Evolutionary conservation across 2,113 vertebrate genomes (phyloP).

Genomic region (Lycaon pictus): DNA sequence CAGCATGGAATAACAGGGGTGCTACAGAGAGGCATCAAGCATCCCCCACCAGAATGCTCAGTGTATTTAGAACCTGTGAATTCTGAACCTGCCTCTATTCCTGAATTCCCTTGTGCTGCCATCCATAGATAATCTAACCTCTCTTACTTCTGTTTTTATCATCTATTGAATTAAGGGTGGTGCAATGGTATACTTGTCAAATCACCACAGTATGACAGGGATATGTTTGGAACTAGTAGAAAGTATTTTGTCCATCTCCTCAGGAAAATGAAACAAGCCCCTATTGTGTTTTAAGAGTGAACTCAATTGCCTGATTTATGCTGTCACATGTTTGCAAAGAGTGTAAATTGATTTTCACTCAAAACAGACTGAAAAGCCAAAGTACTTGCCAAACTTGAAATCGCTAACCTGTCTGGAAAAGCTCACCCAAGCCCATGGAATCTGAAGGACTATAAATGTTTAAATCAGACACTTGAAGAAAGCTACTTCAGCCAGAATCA

Average conservation of each 20-base stretch:
- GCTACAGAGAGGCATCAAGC: not conserved
- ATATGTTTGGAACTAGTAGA: slow-evolving; percentile 24
- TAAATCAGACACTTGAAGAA: slow-evolving; percentile 81
- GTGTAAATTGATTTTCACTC: slow-evolving; percentile 81
- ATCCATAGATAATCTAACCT: not conserved
- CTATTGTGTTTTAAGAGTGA: slow-evolving; percentile 73
- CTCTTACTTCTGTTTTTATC: slow-evolving; percentile 40
- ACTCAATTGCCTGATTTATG: slow-evolving; percentile 78
- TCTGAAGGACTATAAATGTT: slow-evolving; percentile 59
- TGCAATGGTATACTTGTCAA: slow-evolving; percentile 27
- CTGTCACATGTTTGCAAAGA: slow-evolving; percentile 82
- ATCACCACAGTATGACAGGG: not conserved
- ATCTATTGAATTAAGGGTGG: slow-evolving; percentile 29
- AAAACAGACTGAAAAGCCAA: slow-evolving; percentile 76
- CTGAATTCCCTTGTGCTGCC: not conserved
- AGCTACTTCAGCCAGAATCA: slow-evolving; percentile 77
- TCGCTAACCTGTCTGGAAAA: slow-evolving; percentile 77
- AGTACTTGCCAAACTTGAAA: slow-evolving; percentile 78
- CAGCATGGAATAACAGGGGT: not conserved
- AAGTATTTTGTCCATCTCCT: slow-evolving; percentile 62
- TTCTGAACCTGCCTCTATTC: not conserved
- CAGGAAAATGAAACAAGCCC: slow-evolving; percentile 67
- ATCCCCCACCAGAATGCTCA: rapidly evolving
- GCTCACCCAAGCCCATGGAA: slow-evolving; percentile 70
- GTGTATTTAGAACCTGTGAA: not conserved